Percentiles rank a stretch among this genome's conserved stretches.
These are phyloP conservation scores for Myioborus miniatus DNA, from an alignment of 2,797 vertebrate genomes.

Conservation along the genomic window DNA sequence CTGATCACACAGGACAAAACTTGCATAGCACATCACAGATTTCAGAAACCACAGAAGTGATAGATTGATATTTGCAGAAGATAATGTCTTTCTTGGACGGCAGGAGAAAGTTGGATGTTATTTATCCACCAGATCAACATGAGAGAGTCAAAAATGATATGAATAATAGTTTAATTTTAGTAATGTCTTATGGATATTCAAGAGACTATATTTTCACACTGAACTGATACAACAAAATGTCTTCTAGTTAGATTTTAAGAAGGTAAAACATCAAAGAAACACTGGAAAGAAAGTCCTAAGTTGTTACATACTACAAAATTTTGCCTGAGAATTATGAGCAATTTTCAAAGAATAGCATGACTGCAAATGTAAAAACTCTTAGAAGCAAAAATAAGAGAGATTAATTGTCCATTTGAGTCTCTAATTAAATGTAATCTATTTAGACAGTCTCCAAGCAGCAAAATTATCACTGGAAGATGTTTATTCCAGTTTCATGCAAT, in stretches of 20 bases:
- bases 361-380: background rate
- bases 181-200: background rate
- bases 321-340: background rate
- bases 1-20: background rate
- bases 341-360: background rate
- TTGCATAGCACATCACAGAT: background rate
- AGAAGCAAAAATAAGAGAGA: background rate
- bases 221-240: background rate
- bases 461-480: background rate
- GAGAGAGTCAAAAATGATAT: background rate
- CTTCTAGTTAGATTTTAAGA: background rate
- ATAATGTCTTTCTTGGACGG: background rate
- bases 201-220: background rate
- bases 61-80: background rate
- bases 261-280: background rate
- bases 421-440: constrained; percentile 6
- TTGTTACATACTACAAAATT: background rate
- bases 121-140: background rate
- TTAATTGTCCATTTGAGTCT: background rate
- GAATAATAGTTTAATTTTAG: background rate
- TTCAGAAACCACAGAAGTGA: background rate
- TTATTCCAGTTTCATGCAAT: background rate
- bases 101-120: background rate
- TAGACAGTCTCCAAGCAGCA: background rate
- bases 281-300: background rate